phyloP scores from a whole-genome alignment of 2,113 vertebrate genomes.

The Callionymus lyra region DNA sequence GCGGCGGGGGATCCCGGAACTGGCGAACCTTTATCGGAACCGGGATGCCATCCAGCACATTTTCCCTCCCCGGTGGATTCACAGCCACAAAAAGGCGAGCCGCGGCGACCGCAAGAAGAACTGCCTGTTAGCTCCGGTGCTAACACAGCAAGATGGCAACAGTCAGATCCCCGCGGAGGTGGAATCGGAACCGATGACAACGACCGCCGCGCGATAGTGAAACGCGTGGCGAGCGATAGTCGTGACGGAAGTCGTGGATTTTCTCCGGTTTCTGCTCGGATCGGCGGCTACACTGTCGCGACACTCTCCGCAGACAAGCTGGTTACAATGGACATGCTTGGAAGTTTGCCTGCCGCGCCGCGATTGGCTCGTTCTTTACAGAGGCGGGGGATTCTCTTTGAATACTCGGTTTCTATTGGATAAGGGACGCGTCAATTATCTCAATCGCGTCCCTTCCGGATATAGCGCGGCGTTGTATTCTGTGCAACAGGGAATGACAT shows the following conservation, averaged over 20 bases:
- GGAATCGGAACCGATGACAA: neutral
- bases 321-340: conserved; percentile 64
- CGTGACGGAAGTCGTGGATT: neutral
- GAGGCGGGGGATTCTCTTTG: conserved; percentile 18
- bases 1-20: fast-evolving
- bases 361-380: conserved; percentile 30
- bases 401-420: conserved; percentile 21
- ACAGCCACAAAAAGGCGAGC: neutral
- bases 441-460: conserved; percentile 35
- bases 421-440: conserved; percentile 8
- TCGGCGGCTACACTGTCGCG: conserved; percentile 19
- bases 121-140: conserved; percentile 3
- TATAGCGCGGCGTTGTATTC: conserved; percentile 37
- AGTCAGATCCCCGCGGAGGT: neutral
- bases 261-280: neutral
- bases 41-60: neutral
- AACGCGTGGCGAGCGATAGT: neutral
- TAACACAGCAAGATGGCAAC: conserved; percentile 24
- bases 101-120: conserved; percentile 3
- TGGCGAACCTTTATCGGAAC: conserved; percentile 2
- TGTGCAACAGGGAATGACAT: no score
- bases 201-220: neutral
- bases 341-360: conserved; percentile 51
- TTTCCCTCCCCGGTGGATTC: neutral
- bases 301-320: neutral